phyloP scores from a whole-genome alignment of 2,888 invertebrate species.

The Gryllus longicercus region DNA sequence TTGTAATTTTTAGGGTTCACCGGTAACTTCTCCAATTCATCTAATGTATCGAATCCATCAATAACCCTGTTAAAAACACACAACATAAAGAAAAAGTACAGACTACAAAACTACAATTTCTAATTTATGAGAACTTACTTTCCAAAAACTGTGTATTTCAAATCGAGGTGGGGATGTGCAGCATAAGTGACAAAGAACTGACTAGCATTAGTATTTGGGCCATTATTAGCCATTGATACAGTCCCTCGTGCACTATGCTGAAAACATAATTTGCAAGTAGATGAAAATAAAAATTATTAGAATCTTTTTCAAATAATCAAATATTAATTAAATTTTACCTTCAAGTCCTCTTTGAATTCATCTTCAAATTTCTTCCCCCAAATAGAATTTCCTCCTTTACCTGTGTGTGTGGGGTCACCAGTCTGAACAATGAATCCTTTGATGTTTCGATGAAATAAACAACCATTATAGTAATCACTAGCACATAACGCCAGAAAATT shows the following conservation, averaged over 20 bases:
- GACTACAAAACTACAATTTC: conserved; percentile 22
- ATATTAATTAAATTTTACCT: conserved; percentile 52
- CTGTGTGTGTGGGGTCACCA: conserved; percentile 82
- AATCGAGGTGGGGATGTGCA: conserved; percentile 90
- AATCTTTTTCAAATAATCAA: not conserved
- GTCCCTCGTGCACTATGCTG: conserved; percentile 81
- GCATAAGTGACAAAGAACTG: conserved; percentile 97
- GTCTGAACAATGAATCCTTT: conserved; percentile 79
- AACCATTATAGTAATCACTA: conserved; percentile 83
- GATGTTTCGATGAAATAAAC: conserved; percentile 72
- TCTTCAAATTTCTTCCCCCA: conserved; percentile 97
- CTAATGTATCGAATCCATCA: conserved; percentile 93
- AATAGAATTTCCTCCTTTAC: conserved; percentile 95
- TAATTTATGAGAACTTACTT: conserved; percentile 58
- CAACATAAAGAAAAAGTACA: conserved; percentile 7
- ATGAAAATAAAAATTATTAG: not conserved
- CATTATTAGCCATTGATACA: conserved; percentile 98
- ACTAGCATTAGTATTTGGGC: conserved; percentile 94
- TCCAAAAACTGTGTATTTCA: conserved; percentile 96
- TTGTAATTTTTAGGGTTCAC: conserved; percentile 91
- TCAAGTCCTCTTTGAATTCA: conserved; percentile 91
- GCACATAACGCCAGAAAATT: conserved; percentile 96
- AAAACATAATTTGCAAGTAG: not conserved
- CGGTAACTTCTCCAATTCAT: conserved; percentile 90
- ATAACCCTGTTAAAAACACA: conserved; percentile 74